Evolutionary conservation across 2,888 invertebrate species (phyloP), one percentile per base, ranked within the genome.

Genomic region (Dryadula phaetusa): DNA sequence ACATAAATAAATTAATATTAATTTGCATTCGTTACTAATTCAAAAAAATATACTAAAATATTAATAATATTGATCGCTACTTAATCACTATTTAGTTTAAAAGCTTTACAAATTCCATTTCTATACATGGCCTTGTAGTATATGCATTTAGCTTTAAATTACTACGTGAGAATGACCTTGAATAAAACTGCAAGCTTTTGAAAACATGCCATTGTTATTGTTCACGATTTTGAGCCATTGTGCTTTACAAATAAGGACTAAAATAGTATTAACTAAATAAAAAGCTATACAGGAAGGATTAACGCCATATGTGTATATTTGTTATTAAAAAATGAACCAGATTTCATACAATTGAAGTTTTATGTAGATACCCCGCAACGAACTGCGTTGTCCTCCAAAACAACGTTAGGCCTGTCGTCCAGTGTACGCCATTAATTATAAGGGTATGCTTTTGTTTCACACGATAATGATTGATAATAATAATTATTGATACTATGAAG

Each of bases 341-440:
- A 82, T 82, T 83, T 79, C 74, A 76, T 78, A 80, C 77, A 77
- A 78, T 78, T 76, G 72, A 70, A 69, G 69, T 80, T 79, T 82
- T 82, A 79, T 82, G 75, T 67, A 60, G 71, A 67, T 77, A 82
- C 82, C 81, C 83, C 78, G 82, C 77, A 77, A 71, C 78, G 73
- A 64, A 53, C 71, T 28, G 70, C 77, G 78, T 77, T 81, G 75
- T 40, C 75, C 75, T 77, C 72, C 75, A 75, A 79, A 80, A 81
- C 77, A 80, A 75, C 34, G 16, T 65, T 62, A 61, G 25, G 16
- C 20, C 8, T 47, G 47, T 22, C 25, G 18, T 60, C 58, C 44
- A 60, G 12, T 49, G 8, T 18, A 32, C 6, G 16, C 8, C 12
- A 49, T 7, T 14, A 6, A 14, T 12, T 18, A 34, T 16, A 3